These are phyloP conservation scores for Anthonomus grandis DNA, from an alignment of 1,140 invertebrate genomes.

Conservation along the genomic window DNA sequence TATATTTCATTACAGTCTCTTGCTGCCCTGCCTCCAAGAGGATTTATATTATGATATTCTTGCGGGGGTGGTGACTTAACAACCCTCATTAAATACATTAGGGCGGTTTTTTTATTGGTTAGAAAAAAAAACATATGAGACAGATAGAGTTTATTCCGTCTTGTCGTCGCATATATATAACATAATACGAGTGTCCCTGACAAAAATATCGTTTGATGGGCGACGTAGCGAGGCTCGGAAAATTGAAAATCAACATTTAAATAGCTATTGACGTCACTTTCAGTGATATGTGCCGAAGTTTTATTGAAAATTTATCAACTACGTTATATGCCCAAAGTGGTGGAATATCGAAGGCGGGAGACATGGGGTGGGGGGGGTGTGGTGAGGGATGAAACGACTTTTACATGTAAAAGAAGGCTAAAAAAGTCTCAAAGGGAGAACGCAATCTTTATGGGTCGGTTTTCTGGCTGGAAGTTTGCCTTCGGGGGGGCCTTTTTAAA, in stretches of 20 bases:
- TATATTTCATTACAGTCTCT: conserved; percentile 46
- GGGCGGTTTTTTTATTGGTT: background rate
- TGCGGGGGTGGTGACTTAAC: background rate
- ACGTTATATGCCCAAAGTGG: conserved; percentile 15
- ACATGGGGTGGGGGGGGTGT: too few relatives aligned
- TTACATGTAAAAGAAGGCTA: too few relatives aligned
- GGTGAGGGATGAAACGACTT: too few relatives aligned
- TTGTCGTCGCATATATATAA: too few relatives aligned
- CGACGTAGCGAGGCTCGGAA: conserved; percentile 2
- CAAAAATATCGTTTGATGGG: background rate
- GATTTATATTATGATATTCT: conserved; percentile 29
- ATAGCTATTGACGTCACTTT: conserved; percentile 23
- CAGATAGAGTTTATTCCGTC: background rate
- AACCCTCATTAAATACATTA: background rate
- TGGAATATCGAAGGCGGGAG: background rate
- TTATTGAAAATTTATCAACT: conserved; percentile 23
- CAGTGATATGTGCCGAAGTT: conserved; percentile 24
- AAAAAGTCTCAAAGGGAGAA: too few relatives aligned
- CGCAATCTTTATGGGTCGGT: too few relatives aligned
- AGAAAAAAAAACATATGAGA: background rate
- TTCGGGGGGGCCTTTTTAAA: too few relatives aligned
- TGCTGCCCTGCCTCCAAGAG: conserved; percentile 31
- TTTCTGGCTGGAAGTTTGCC: too few relatives aligned
- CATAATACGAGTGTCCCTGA: conserved; percentile 5
- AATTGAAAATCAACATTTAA: conserved; percentile 26